phyloP scores from a whole-genome alignment of 1,140 invertebrate species.

The Schlechtendalia chinensis region DNA sequence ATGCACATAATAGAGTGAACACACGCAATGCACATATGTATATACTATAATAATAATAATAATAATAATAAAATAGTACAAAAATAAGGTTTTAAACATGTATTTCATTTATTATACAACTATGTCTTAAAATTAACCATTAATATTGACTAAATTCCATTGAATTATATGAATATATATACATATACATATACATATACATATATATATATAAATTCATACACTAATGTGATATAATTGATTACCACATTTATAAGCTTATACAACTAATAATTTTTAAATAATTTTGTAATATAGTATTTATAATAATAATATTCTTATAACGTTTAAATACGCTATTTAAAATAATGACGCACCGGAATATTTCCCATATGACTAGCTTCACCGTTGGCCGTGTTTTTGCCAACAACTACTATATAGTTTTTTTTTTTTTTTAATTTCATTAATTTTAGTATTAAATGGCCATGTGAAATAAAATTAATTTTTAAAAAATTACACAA shows the following conservation, averaged over 20 bases:
- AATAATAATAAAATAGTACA: neutral
- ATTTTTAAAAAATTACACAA: conserved; percentile 37
- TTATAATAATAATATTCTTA: conserved; percentile 24
- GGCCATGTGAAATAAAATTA: neutral
- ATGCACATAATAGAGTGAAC: too few species aligned
- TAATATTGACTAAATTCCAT: conserved; percentile 49
- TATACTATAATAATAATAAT: neutral
- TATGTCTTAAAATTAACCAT: conserved; percentile 48
- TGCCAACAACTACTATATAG: conserved; percentile 21
- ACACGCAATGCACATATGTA: too few species aligned
- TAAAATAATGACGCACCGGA: conserved; percentile 44
- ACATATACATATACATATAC: too few species aligned
- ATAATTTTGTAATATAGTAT: conserved; percentile 35
- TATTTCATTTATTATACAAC: conserved; percentile 48
- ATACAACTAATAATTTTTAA: conserved; percentile 30
- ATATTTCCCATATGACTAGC: conserved; percentile 48
- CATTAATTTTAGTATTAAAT: conserved; percentile 26
- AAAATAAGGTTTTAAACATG: conserved; percentile 39
- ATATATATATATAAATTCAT: too few species aligned
- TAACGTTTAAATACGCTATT: conserved; percentile 28
- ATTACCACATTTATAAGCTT: conserved; percentile 42
- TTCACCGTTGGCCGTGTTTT: conserved; percentile 39
- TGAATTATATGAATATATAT: too few species aligned
- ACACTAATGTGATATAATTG: conserved; percentile 44
- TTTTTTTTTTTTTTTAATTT: conserved; percentile 13